phyloP scores from a whole-genome alignment of 2,888 invertebrate species.

The Drosophila seclusa region DNA sequence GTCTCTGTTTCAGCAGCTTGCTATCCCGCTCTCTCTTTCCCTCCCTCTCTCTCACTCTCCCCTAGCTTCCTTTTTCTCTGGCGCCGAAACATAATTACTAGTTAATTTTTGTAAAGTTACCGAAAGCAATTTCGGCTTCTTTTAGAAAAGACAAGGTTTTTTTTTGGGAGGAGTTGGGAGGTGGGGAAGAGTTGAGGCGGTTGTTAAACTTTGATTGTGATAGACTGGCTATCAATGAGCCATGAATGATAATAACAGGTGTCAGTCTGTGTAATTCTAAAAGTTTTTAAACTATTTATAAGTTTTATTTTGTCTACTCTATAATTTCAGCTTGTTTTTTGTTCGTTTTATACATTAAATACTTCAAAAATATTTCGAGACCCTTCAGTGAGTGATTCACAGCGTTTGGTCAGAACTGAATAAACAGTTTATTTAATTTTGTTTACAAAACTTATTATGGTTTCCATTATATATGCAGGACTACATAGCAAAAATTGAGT shows the following conservation, averaged over 20 bases:
- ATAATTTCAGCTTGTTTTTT: background rate
- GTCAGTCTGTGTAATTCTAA: background rate
- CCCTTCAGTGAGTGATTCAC: background rate
- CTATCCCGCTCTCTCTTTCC: background rate
- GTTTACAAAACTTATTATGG: background rate
- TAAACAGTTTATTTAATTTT: background rate
- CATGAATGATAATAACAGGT: background rate
- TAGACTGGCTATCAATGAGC: conserved; percentile 12
- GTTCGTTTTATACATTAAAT: background rate
- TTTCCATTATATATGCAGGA: background rate
- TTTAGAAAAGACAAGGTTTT: conserved; percentile 5
- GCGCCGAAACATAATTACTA: conserved; percentile 67
- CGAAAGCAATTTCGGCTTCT: conserved; percentile 25
- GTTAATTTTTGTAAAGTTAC: conserved; percentile 63
- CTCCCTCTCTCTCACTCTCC: background rate
- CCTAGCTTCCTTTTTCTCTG: background rate
- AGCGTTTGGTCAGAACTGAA: background rate
- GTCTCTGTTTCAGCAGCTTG: conserved; percentile 7
- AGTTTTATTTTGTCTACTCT: background rate
- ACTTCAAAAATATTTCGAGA: background rate
- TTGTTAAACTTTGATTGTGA: conserved; percentile 5
- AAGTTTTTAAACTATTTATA: background rate
- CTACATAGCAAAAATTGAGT: background rate
- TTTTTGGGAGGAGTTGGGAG: background rate
- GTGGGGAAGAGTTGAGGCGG: conserved; percentile 1